phyloP scores from a whole-genome alignment of 2,888 invertebrate species.

The Gerosis bhagava region DNA sequence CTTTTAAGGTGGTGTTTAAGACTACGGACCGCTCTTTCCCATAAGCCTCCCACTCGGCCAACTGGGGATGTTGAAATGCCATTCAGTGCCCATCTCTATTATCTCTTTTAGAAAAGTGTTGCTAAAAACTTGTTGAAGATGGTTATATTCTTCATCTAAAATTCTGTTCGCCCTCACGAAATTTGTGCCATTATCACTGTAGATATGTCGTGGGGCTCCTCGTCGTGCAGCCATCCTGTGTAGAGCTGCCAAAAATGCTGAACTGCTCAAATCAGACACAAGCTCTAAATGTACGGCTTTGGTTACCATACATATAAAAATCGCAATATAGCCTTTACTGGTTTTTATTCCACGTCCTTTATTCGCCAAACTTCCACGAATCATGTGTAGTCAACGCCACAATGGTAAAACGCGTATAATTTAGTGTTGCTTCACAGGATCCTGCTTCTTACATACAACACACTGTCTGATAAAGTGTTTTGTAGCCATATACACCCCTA shows the following conservation, averaged over 20 bases:
- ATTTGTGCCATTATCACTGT: constrained; percentile 27
- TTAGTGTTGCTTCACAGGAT: constrained; percentile 20
- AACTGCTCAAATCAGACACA: constrained; percentile 24
- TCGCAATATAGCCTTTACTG: constrained; percentile 11
- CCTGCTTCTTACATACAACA: constrained; percentile 25
- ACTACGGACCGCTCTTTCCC: background rate
- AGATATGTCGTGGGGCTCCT: constrained; percentile 22
- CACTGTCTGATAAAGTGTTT: constrained; percentile 20
- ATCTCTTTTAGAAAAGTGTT: background rate
- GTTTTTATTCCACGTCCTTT: constrained; percentile 10
- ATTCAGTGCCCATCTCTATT: background rate
- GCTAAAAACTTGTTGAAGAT: background rate
- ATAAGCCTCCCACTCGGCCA: background rate
- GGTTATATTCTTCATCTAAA: constrained; percentile 1
- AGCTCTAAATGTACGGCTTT: constrained; percentile 28
- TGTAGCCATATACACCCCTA: constrained; percentile 21
- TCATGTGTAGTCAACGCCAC: constrained; percentile 29
- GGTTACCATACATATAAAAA: constrained; percentile 19
- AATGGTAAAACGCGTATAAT: constrained; percentile 26
- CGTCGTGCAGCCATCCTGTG: constrained; percentile 21
- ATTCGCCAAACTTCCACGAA: constrained; percentile 16
- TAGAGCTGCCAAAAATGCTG: constrained; percentile 26
- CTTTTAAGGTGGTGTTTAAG: constrained; percentile 3
- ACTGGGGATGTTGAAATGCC: constrained; percentile 1
- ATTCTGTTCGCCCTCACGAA: constrained; percentile 16